Percentiles rank a stretch among this genome's conserved stretches.
Conservation (phyloP, 1,140 invertebrate genomes). For the Drosophila dunni region DNA sequence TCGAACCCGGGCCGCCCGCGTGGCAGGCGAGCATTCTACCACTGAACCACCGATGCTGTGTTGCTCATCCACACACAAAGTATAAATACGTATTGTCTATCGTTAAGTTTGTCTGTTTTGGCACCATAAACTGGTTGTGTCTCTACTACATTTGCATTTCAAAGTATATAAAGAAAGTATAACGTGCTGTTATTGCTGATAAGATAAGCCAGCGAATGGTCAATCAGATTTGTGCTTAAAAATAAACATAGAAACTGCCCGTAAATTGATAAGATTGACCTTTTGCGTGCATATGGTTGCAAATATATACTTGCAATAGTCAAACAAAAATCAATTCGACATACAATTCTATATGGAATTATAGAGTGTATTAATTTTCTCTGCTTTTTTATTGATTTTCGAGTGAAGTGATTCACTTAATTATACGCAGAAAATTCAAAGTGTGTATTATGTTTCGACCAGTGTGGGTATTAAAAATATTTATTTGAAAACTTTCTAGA, state of each 20-base stretch:
- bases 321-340: not conserved
- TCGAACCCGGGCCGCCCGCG: slow-evolving; percentile 91
- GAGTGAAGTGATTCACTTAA: not conserved
- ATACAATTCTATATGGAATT: not conserved
- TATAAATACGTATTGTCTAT: slow-evolving; percentile 11
- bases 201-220: slow-evolving; percentile 1
- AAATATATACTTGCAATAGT: not conserved
- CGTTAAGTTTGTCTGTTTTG: not conserved
- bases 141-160: not conserved
- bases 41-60: slow-evolving; percentile 49
- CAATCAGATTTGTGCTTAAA: not conserved
- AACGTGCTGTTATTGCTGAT: not conserved
- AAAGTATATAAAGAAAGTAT: not conserved
- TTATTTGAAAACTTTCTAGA: slow-evolving; percentile 6
- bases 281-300: not conserved
- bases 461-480: not conserved
- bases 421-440: not conserved
- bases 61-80: not conserved
- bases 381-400: not conserved
- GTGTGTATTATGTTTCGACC: not conserved
- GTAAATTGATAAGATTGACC: slow-evolving; percentile 27
- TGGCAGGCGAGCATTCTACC: slow-evolving; percentile 56
- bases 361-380: not conserved
- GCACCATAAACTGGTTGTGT: not conserved
- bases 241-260: slow-evolving; percentile 17